Percentiles rank a stretch among this genome's conserved stretches.
Conservation (phyloP, 2,113 vertebrate species). For the Dendropsophus ebraccatus region DNA sequence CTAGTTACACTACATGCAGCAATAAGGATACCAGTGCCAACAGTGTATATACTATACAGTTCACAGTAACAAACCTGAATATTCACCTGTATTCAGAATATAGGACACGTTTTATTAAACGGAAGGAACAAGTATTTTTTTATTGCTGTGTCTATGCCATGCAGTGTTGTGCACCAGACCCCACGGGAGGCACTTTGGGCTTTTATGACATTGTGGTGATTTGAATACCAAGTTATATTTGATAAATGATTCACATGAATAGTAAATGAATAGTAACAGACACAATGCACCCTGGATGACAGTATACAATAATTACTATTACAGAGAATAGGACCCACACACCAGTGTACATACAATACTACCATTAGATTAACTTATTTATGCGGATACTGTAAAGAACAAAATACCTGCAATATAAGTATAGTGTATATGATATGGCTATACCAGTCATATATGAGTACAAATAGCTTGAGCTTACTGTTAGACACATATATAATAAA, state of each 20-base stretch:
- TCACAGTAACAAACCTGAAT: neutral
- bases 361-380: neutral
- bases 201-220: neutral
- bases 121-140: neutral
- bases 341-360: neutral
- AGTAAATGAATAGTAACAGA: too few relatives aligned
- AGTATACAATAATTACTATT: neutral
- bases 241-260: too few relatives aligned
- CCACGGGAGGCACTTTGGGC: neutral
- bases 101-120: neutral
- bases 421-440: too few relatives aligned
- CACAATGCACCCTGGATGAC: neutral
- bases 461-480: neutral
- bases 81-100: neutral
- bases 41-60: neutral
- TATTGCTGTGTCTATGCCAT: neutral
- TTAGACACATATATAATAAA: neutral
- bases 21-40: neutral
- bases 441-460: neutral
- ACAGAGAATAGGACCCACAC: neutral
- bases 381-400: neutral
- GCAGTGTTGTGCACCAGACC: neutral
- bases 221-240: neutral
- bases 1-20: neutral
- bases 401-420: neutral